Percentiles rank a stretch among this genome's conserved stretches.
Conservation (phyloP, 2,113 vertebrate genomes). For the Todiramphus chloris region DNA sequence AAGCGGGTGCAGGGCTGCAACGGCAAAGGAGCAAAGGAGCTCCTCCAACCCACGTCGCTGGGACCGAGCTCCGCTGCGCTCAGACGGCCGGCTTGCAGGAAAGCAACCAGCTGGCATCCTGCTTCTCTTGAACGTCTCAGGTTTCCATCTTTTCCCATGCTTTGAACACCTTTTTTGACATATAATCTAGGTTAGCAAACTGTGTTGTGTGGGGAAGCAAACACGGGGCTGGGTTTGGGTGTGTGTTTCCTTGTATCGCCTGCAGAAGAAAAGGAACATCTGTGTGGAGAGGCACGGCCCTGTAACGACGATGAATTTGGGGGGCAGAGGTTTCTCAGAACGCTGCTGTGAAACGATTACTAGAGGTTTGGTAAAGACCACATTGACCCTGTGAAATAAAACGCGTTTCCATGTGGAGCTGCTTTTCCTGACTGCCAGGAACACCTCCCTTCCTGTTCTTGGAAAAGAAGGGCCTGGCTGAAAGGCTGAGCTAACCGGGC, state of each 20-base stretch:
- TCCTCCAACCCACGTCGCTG: neutral
- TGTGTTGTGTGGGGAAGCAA: neutral
- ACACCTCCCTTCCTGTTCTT: slow-evolving; percentile 59
- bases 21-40: slow-evolving; percentile 28
- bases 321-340: neutral
- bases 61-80: neutral
- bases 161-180: neutral
- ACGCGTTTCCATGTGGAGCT: neutral
- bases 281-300: neutral
- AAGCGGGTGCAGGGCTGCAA: neutral
- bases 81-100: neutral
- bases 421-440: neutral
- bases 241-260: neutral
- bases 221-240: neutral
- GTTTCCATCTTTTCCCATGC: neutral
- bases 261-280: neutral
- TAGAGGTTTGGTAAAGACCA: neutral
- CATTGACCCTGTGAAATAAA: neutral
- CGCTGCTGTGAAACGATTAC: neutral
- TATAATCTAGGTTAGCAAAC: neutral
- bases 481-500: neutral
- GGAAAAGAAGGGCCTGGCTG: slow-evolving; percentile 32
- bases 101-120: neutral
- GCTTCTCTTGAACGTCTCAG: neutral
- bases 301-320: neutral